phyloP scores from a whole-genome alignment of 2,797 vertebrate species.

The Danio aesculapii region DNA sequence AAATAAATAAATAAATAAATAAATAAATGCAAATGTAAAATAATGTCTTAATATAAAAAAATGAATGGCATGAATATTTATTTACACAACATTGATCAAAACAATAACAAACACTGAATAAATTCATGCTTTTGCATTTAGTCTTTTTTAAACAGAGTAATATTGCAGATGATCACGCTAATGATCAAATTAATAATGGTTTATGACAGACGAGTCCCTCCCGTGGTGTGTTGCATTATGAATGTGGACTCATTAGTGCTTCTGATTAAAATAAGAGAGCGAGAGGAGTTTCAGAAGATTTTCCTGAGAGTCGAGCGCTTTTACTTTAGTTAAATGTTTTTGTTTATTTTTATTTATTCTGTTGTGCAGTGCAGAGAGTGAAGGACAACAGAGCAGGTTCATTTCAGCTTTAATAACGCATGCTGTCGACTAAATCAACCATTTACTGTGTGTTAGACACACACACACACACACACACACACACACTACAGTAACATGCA shows the following conservation, averaged over 20 bases:
- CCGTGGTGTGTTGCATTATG: conserved; percentile 74
- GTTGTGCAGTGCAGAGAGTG: conserved; percentile 16
- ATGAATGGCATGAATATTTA: too few relatives aligned
- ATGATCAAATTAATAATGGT: conserved; percentile 78
- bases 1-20: too few relatives aligned
- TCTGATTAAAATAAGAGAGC: conserved; percentile 6
- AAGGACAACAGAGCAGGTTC: conserved; percentile 30
- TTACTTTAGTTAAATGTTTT: background rate
- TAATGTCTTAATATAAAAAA: too few relatives aligned
- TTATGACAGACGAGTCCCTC: conserved; percentile 75
- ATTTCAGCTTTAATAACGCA: conserved; percentile 28
- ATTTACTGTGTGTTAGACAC: background rate
- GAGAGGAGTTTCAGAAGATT: background rate
- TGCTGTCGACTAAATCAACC: conserved; percentile 8
- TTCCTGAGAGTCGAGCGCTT: background rate
- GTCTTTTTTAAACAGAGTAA: conserved; percentile 62
- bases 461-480: background rate
- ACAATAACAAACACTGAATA: too few relatives aligned
- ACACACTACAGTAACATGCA: too few relatives aligned
- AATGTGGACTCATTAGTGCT: conserved; percentile 70
- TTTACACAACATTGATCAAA: too few relatives aligned
- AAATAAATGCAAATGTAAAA: too few relatives aligned
- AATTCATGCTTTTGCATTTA: too few relatives aligned
- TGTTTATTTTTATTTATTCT: background rate
- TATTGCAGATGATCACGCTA: conserved; percentile 71